Base-by-base conservation (phyloP, 2,113 vertebrate genomes). In the Chamaea fasciata region DNA sequence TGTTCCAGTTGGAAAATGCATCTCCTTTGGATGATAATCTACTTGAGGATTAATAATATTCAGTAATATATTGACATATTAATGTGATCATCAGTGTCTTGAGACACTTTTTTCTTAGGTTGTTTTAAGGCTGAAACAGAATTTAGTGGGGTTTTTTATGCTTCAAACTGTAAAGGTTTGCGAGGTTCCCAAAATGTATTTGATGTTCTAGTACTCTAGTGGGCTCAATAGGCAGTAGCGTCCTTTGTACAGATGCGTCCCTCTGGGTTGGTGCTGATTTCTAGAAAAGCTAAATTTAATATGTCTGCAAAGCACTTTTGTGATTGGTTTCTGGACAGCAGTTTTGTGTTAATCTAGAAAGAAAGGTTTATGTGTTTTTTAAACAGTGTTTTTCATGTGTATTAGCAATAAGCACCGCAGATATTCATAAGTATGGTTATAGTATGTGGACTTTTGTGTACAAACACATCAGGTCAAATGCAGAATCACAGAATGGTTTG, bases 291-390 rank as follows among this genome's bases (percentile, higher is more conserved):
- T 59, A 13, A 67, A 39, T 71, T 39, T 22, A 50, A 17, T 49
- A 7, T 27, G 5, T 16, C 1, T 22, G 10, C 1, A 2, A 78
- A 90, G 13, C 4, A 15, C 16, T 27, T 46, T 3, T 21, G 14
- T 47, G 49, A 42, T 79, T 14, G 18, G 10, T 39, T 74, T 75
- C 69, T 84, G 35, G n/a, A 9, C 10, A 55, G 20, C 53, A 28
- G 16, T 55, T 78, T 79, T 71, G 12, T 11, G n/a, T 63, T 35
- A 55, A 0, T 82, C 23, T 55, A 35, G 30, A 84, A 87, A 79
- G 35, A 31, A 80, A 41, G 37, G 22, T 31, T 30, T 59, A 41
- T 42, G 11, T 37, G 14, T 23, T 82, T 47, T 39, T 79, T 4
- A 46, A 71, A 46, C 23, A 2, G 2, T 30, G 1, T 5, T 79